These are phyloP conservation scores for Nudaria mundana DNA, from an alignment of 2,888 invertebrate species.

Conservation along the genomic window DNA sequence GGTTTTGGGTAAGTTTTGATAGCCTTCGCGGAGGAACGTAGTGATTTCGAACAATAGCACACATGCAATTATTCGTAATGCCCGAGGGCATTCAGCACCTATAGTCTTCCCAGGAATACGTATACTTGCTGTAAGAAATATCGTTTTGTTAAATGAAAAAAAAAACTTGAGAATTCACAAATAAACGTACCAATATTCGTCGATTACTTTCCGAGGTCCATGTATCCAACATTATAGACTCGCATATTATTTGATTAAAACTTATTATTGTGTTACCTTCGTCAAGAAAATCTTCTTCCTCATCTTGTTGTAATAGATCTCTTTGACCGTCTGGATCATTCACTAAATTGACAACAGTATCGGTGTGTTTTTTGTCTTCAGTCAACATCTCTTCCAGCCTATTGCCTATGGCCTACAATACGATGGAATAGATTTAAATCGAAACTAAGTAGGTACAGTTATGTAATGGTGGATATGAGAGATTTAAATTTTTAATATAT, in stretches of 20 bases:
- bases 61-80: conserved; percentile 95
- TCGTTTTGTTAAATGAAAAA: not conserved
- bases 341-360: conserved; percentile 84
- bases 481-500: too few species aligned
- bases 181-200: too few species aligned
- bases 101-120: conserved; percentile 80
- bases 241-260: too few species aligned
- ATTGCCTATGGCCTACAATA: conserved; percentile 86
- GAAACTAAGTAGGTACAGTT: too few species aligned
- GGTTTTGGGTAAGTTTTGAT: conserved; percentile 91
- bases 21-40: conserved; percentile 97
- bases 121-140: conserved; percentile 81
- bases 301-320: conserved; percentile 90
- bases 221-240: too few species aligned
- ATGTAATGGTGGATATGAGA: too few species aligned
- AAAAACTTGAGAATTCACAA: too few species aligned
- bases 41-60: conserved; percentile 98
- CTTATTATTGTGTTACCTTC: conserved; percentile 89
- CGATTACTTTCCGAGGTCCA: too few species aligned
- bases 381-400: conserved; percentile 94
- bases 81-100: conserved; percentile 93
- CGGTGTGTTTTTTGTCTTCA: conserved; percentile 88
- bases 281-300: conserved; percentile 98
- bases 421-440: not conserved
- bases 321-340: conserved; percentile 89